A percentile compares a stretch with the other conserved stretches of the same genome.
Conservation (phyloP, 2,113 vertebrate species). For the Neotoma lepida region DNA sequence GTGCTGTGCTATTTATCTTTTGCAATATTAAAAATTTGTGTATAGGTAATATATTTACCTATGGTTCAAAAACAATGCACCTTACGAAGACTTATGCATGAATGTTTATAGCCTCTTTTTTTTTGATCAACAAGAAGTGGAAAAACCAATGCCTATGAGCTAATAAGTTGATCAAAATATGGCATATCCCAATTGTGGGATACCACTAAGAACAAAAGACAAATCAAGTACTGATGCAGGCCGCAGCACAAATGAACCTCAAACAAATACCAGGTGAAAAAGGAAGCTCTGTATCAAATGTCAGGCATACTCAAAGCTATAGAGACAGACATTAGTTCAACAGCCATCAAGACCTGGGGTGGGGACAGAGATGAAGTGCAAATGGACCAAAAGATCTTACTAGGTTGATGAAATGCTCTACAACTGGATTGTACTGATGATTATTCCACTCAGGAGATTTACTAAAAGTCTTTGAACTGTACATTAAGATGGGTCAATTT, state of each 20-base stretch:
- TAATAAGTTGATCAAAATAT: not conserved
- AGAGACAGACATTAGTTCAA: not conserved
- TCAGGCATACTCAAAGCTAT: not conserved
- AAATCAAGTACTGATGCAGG: rapidly evolving
- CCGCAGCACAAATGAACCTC: not conserved
- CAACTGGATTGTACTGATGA: not conserved
- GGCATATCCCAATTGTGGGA: not conserved
- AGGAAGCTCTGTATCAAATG: not conserved
- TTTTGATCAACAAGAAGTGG: not conserved
- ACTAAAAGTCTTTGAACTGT: not conserved
- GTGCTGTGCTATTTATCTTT: not conserved
- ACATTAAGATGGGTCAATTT: not conserved
- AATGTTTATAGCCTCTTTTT: not conserved
- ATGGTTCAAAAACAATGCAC: not conserved
- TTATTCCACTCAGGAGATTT: not conserved
- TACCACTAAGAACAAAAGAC: not conserved
- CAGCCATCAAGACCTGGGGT: not conserved
- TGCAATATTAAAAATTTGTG: not conserved
- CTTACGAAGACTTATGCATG: not conserved
- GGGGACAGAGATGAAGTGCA: not conserved
- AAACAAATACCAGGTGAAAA: not conserved
- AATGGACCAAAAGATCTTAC: not conserved
- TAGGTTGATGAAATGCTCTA: not conserved
- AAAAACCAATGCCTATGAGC: not conserved
- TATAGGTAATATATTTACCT: not conserved